Percentiles rank a stretch among this genome's conserved stretches.
phyloP scores from a whole-genome alignment of 2,797 vertebrate species.

The Darevskia mixta region DNA sequence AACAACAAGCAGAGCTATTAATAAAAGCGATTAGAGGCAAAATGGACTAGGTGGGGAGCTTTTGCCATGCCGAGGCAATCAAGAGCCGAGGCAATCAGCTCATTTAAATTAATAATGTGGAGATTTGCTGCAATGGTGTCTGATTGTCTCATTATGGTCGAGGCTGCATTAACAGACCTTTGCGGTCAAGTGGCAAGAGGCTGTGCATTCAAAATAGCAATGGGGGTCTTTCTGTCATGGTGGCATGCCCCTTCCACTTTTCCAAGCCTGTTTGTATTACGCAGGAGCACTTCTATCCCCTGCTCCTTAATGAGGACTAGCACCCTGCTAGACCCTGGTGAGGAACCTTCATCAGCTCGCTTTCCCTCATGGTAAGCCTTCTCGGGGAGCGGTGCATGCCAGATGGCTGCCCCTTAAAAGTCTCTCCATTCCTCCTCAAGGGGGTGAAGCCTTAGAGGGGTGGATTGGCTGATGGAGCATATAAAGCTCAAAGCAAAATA shows the following conservation, averaged over 20 bases:
- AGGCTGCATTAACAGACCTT: constrained; percentile 29
- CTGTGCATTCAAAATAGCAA: not conserved
- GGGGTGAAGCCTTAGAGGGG: not conserved
- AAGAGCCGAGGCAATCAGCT: constrained; percentile 41
- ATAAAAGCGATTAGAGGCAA: constrained; percentile 53
- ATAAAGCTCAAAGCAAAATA: not conserved
- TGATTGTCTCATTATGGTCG: constrained; percentile 36
- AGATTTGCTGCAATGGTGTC: constrained; percentile 37
- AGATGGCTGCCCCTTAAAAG: not conserved
- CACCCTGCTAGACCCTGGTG: no score
- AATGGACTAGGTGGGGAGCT: constrained; percentile 37
- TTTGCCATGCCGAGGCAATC: constrained; percentile 27
- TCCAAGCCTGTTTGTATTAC: not conserved
- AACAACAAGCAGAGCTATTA: constrained; percentile 47
- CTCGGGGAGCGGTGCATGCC: no score
- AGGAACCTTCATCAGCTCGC: no score
- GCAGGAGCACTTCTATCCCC: not conserved
- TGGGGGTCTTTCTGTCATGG: not conserved
- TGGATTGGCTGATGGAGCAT: not conserved
- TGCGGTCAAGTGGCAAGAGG: not conserved
- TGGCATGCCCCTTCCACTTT: no score
- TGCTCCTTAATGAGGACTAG: no score
- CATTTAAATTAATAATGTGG: constrained; percentile 52
- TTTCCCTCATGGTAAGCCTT: not conserved
- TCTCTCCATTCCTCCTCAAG: not conserved